Evolutionary conservation across 2,888 invertebrate genomes (phyloP).

Genomic region (Danaus chrysippus): DNA sequence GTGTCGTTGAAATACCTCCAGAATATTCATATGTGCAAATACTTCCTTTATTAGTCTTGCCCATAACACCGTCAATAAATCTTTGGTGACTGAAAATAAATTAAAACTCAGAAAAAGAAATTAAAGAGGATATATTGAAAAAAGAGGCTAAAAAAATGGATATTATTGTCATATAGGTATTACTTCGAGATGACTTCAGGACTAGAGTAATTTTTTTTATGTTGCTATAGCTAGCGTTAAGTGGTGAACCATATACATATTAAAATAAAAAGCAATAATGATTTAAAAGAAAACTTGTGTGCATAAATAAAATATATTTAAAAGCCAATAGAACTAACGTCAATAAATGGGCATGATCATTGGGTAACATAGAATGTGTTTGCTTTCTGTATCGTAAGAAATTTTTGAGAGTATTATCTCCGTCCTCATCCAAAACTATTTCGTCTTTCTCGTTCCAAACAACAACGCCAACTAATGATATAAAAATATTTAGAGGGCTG

Average conservation of each 20-base stretch:
- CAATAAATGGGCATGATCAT: slow-evolving; percentile 97
- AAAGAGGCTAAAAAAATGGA: slow-evolving; percentile 26
- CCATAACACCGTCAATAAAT: slow-evolving; percentile 96
- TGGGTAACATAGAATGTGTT: slow-evolving; percentile 90
- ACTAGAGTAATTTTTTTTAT: no score
- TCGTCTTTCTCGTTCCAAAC: slow-evolving; percentile 95
- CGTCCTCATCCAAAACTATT: slow-evolving; percentile 88
- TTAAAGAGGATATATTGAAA: no score
- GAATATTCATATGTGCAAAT: slow-evolving; percentile 98
- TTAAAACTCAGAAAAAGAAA: not conserved
- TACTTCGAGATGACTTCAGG: no score
- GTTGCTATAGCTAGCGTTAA: no score
- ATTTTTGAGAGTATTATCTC: slow-evolving; percentile 92
- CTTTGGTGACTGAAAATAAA: slow-evolving; percentile 84
- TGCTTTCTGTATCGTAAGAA: slow-evolving; percentile 92
- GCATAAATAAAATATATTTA: no score
- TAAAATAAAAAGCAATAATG: no score
- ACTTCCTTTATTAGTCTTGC: slow-evolving; percentile 97
- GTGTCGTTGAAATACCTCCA: slow-evolving; percentile 97
- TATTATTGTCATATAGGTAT: no score
- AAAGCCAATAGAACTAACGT: slow-evolving; percentile 82
- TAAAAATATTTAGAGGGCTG: slow-evolving; percentile 95
- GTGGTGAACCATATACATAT: no score
- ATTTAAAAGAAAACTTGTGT: no score
- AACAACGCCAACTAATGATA: slow-evolving; percentile 97